Evolutionary conservation across 2,888 invertebrate genomes (phyloP).

Genomic region (Rhopalosiphum nymphaeae): DNA sequence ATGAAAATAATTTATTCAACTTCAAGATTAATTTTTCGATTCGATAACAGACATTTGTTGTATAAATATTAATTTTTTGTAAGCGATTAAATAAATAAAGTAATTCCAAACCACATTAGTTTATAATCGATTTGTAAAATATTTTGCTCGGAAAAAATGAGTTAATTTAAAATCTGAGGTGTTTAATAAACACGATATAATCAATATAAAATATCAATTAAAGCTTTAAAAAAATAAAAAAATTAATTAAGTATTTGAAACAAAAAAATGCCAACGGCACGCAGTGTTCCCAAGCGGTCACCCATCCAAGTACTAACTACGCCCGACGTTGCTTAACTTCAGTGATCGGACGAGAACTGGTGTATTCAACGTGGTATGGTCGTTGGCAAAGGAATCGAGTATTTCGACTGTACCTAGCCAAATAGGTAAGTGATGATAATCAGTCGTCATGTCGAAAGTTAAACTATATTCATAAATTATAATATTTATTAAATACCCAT

Average conservation of each 20-base stretch:
- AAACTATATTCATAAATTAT: too few species aligned
- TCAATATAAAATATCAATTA: not conserved
- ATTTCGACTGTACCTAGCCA: too few species aligned
- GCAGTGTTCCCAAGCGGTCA: not conserved
- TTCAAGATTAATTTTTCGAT: not conserved
- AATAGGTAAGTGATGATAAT: too few species aligned
- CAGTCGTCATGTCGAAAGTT: too few species aligned
- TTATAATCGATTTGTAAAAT: not conserved
- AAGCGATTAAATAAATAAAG: not conserved
- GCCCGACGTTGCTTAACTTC: not conserved
- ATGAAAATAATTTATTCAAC: not conserved
- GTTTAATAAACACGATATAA: not conserved
- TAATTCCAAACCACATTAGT: not conserved
- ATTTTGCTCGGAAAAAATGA: not conserved
- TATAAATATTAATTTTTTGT: not conserved
- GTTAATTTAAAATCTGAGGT: not conserved
- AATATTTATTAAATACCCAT: not conserved
- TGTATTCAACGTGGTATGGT: not conserved
- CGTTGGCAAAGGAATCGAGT: not conserved
- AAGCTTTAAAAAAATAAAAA: not conserved
- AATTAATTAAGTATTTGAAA: too few species aligned
- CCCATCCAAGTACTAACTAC: not conserved
- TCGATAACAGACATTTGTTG: not conserved
- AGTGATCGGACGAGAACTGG: not conserved
- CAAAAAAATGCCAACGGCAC: not conserved